Base-by-base conservation (phyloP, 2,888 invertebrate species). In the Subacronicta megacephala region DNA sequence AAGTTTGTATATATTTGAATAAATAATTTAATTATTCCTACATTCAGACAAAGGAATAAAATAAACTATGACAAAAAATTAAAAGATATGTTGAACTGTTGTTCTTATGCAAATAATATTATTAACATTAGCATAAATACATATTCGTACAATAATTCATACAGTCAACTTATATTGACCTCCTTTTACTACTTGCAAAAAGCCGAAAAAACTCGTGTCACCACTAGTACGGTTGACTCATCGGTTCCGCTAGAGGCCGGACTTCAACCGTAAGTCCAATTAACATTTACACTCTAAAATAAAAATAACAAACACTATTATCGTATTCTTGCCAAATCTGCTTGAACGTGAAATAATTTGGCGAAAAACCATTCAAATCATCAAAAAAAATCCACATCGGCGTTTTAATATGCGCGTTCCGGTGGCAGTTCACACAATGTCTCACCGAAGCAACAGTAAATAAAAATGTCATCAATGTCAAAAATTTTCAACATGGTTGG, bases 151-250 rank as follows among this genome's bases (percentile, higher is more conserved):
- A 15, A 35, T n/a, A 15, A 35, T n/a, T 9, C 7, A 7, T 10
- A 17, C 41, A 43, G 2, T 12, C 3, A 17, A 31, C 51, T 40
- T 16, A 43, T 35, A 47, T 46, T 49, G 40, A 62, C 72, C 72
- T 75, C 55, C 26, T 65, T 75, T 62, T 35, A 46, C n/a, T 31
- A n/a, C 9, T 16, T 33, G 43, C 49, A 58, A 55, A 56, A 63
- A 60, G 57, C 49, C 45, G 72, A 55, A 49, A 53, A 62, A 47
- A 45, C 58, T 68, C 63, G 13, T 64, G 54, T 47, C 55, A 46
- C 15, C 43, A 44, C 41, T 17, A 52, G 57, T 63, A 61, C 56
- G 13, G 36, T 62, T 76, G 77, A 74, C 47, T 74, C 73, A 74
- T 56, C 46, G 37, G 55, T 70, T 44, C 62, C 74, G 71, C 49